Conservation (phyloP, 2,113 vertebrate genomes). For the western clawed frog (Xenopus tropicalis) region UCB_Xtro_10.0 CM004449.2:102219501-102220000, state of each 20-base stretch:
- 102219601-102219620: too few species aligned
- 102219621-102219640: too few species aligned
- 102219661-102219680: too few species aligned
- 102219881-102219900: conserved; percentile 21
- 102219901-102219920: conserved; percentile 28
- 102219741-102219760: not conserved
- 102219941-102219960: conserved; percentile 22
- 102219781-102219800: conserved; percentile 3
- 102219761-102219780: not conserved
- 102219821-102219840: conserved; percentile 22
- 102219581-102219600: too few species aligned
- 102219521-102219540: too few species aligned
- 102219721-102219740: too few species aligned
- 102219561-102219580: too few species aligned
- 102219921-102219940: conserved; percentile 31
- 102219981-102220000: conserved; percentile 34
- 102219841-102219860: conserved; percentile 28
- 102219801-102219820: not conserved
- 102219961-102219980: conserved; percentile 44
- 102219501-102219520: too few species aligned
- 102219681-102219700: too few species aligned
- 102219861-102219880: conserved; percentile 8
- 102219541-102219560: too few species aligned
- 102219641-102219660: too few species aligned
- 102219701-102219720: too few species aligned